Conservation (phyloP, 35 echinoderm and acorn worm species). For the Hemicentrotus pulcherrimus region DNA sequence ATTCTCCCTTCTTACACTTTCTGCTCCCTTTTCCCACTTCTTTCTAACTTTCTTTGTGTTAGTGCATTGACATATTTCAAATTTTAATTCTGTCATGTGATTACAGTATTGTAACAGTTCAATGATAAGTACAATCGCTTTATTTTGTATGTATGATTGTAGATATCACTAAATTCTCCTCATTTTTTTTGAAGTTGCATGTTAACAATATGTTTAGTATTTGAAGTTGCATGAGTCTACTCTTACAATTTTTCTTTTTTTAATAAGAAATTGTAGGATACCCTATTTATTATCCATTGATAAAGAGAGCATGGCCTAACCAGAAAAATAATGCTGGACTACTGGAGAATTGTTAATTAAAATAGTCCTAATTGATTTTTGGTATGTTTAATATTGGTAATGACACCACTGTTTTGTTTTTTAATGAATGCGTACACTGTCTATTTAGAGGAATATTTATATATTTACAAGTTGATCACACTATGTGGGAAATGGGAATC, state of each 20-base stretch:
- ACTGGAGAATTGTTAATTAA: neutral
- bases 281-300: neutral
- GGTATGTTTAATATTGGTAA: no score
- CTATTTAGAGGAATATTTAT: no score
- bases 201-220: neutral
- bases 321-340: neutral
- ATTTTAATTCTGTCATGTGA: neutral
- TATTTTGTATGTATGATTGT: no score
- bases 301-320: neutral
- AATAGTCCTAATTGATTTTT: neutral
- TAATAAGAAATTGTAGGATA: neutral
- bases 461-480: no score
- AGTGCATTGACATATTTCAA: neutral
- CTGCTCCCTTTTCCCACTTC: neutral
- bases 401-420: no score
- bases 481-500: no score
- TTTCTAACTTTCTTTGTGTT: neutral
- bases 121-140: neutral
- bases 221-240: neutral
- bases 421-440: no score
- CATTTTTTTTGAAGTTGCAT: neutral
- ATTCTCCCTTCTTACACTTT: neutral
- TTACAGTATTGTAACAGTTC: neutral
- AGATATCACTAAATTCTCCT: neutral
- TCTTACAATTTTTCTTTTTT: neutral